Conservation (phyloP, 2,797 vertebrate genomes). For the Helicolenus hilgendorfi region DNA sequence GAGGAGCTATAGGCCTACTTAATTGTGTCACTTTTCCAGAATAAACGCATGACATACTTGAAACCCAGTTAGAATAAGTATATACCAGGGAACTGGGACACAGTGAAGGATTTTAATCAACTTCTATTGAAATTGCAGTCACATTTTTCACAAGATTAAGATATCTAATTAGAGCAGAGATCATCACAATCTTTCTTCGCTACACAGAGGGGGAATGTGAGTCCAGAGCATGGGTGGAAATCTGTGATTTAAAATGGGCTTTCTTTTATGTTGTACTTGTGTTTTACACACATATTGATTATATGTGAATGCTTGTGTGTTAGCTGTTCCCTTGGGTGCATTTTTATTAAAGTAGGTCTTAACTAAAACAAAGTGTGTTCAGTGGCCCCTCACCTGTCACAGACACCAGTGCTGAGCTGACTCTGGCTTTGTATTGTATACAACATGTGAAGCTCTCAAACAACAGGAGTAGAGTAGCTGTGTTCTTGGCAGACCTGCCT, state of each 20-base stretch:
- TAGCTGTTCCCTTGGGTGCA: not conserved
- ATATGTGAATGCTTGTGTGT: not conserved
- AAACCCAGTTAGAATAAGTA: not conserved
- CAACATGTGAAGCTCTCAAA: conserved; percentile 66
- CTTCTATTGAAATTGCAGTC: conserved; percentile 29
- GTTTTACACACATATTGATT: conserved; percentile 7
- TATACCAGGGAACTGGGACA: conserved; percentile 20
- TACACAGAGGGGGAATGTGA: not conserved
- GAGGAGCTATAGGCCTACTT: not conserved
- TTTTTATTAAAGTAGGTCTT: conserved; percentile 14
- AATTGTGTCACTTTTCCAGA: not conserved
- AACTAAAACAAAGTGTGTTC: conserved; percentile 26
- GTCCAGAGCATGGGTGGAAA: not conserved
- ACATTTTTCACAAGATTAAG: conserved; percentile 12
- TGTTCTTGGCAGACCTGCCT: conserved; percentile 87
- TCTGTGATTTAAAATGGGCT: not conserved
- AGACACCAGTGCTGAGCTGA: conserved; percentile 69
- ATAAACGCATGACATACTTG: not conserved
- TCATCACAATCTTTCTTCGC: not conserved
- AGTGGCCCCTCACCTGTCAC: conserved; percentile 76
- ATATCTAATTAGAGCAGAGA: conserved; percentile 19
- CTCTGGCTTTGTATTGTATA: conserved; percentile 47
- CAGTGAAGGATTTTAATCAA: conserved; percentile 30
- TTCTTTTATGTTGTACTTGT: not conserved
- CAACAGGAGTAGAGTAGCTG: conserved; percentile 61